phyloP scores from a whole-genome alignment of 2,888 invertebrate species.

The Andrena flavipes region DNA sequence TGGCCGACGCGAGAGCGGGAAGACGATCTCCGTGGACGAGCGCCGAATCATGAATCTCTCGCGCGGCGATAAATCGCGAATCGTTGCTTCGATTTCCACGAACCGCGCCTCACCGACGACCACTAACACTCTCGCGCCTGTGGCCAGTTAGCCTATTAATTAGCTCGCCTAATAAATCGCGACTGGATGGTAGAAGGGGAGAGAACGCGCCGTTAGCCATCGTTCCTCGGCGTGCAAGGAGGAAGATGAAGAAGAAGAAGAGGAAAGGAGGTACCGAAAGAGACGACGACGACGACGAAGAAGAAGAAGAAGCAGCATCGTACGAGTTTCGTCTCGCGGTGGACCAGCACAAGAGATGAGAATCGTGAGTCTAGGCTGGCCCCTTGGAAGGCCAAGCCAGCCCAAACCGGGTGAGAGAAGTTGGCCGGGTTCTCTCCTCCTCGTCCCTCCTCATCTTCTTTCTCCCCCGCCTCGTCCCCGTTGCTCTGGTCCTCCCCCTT shows the following conservation, averaged over 20 bases:
- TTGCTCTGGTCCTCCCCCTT: slow-evolving; percentile 46
- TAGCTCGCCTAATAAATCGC: slow-evolving; percentile 81
- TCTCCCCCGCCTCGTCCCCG: slow-evolving; percentile 61
- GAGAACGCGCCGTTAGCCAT: slow-evolving; percentile 42
- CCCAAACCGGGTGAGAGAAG: slow-evolving; percentile 76
- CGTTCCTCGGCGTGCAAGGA: slow-evolving; percentile 26
- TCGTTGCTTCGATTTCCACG: slow-evolving; percentile 74
- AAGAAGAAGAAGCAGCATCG: slow-evolving; percentile 54
- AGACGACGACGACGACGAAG: slow-evolving; percentile 33
- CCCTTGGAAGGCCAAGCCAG: slow-evolving; percentile 68
- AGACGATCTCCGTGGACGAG: slow-evolving; percentile 44
- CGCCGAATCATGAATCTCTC: slow-evolving; percentile 66
- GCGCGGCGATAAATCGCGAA: slow-evolving; percentile 70
- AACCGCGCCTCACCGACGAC: slow-evolving; percentile 55
- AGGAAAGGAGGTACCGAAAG: slow-evolving; percentile 6
- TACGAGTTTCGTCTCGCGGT: slow-evolving; percentile 70
- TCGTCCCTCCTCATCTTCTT: slow-evolving; percentile 50
- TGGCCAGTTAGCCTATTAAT: slow-evolving; percentile 79
- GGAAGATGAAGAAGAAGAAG: slow-evolving; percentile 26
- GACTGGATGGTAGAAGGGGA: slow-evolving; percentile 37
- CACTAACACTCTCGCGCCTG: slow-evolving; percentile 42
- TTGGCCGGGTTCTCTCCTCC: slow-evolving; percentile 70
- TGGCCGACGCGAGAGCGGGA: slow-evolving; percentile 31
- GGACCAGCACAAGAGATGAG: slow-evolving; percentile 68
- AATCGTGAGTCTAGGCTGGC: slow-evolving; percentile 73